Evolutionary conservation across 2,797 vertebrate genomes (phyloP).

Genomic region (Spondyliosoma cantharus): DNA sequence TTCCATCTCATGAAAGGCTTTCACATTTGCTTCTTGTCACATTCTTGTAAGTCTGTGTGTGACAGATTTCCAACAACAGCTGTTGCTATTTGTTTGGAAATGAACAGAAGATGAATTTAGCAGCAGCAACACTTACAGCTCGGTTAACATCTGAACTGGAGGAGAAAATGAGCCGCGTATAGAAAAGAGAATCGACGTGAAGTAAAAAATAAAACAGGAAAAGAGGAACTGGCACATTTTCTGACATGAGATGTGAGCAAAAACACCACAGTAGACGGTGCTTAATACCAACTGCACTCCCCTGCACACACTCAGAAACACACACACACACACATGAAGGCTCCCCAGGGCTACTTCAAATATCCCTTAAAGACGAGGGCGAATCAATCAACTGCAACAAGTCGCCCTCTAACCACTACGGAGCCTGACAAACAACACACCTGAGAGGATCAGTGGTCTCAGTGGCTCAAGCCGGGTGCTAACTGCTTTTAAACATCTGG

Average conservation of each 20-base stretch:
- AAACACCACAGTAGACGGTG: neutral
- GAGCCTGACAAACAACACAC: slow-evolving; percentile 50
- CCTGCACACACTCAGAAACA: neutral
- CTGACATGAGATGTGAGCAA: neutral
- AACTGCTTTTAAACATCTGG: slow-evolving; percentile 65
- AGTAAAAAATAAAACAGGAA: neutral
- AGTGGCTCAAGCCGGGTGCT: slow-evolving; percentile 14
- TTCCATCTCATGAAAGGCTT: neutral
- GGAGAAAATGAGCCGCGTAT: neutral
- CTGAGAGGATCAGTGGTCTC: slow-evolving; percentile 41
- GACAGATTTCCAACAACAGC: neutral
- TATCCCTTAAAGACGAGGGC: neutral
- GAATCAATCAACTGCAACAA: slow-evolving; percentile 20
- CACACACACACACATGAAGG: neutral
- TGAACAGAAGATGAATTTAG: neutral
- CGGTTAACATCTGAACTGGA: neutral
- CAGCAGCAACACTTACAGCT: neutral
- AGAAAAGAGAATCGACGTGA: neutral
- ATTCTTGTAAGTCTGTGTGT: neutral
- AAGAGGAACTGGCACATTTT: neutral
- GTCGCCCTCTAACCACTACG: slow-evolving; percentile 10
- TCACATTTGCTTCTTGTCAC: neutral
- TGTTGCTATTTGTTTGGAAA: neutral
- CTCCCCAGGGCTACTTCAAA: neutral
- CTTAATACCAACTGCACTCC: neutral